Percentiles rank a stretch among this genome's conserved stretches.
phyloP scores from a whole-genome alignment of 2,797 vertebrate genomes.

The Clamator glandarius region DNA sequence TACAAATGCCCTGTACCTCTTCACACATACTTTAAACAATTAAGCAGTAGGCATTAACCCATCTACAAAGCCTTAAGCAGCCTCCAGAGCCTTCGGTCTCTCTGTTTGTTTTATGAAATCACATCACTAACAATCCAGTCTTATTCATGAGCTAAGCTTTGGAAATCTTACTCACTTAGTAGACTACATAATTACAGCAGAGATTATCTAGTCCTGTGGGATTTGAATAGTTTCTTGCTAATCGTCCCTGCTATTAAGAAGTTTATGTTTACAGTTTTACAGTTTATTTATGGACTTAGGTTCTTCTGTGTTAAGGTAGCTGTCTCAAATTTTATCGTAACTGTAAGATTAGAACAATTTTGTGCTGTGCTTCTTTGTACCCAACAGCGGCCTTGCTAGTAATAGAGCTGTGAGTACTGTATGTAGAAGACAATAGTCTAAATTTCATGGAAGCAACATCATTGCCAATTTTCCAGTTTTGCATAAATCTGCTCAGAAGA shows the following conservation, averaged over 20 bases:
- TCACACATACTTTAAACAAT: not conserved
- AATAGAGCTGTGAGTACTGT: not conserved
- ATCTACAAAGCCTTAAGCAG: constrained; percentile 27
- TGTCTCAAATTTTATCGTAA: not conserved
- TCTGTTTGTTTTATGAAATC: constrained; percentile 36
- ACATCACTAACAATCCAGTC: constrained; percentile 9
- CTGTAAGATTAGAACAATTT: not conserved
- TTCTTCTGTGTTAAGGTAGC: constrained; percentile 4
- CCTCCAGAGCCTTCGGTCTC: not conserved
- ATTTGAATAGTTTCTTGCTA: not conserved
- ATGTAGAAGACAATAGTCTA: not conserved
- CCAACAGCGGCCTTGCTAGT: not conserved
- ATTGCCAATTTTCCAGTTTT: not conserved
- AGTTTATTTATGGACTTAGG: not conserved
- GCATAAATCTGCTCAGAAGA: not conserved
- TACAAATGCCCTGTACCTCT: not conserved
- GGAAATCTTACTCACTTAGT: constrained; percentile 7
- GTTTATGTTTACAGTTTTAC: not conserved
- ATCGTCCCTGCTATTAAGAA: not conserved
- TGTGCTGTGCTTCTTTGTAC: not conserved
- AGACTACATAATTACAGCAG: not conserved
- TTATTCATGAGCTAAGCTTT: not conserved
- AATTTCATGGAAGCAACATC: not conserved
- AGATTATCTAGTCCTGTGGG: not conserved
- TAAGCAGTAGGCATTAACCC: not conserved